Conservation (phyloP, 2,113 vertebrate species). For the Erinaceus europaeus region DNA sequence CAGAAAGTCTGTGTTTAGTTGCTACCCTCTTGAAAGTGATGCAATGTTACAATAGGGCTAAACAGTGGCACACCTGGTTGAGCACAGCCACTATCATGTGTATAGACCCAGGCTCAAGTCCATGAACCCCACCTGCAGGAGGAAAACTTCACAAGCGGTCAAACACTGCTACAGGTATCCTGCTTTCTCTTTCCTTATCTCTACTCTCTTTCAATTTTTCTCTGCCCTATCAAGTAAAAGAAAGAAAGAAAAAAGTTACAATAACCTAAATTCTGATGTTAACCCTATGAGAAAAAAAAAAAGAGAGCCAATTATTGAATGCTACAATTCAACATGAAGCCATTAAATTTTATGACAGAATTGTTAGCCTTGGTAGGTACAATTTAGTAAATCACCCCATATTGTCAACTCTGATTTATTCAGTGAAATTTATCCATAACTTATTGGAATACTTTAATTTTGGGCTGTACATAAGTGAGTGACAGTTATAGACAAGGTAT, state of each 20-base stretch:
- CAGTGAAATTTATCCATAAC: not conserved
- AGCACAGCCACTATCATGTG: no score
- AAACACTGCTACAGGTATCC: no score
- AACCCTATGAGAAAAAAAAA: not conserved
- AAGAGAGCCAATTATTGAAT: not conserved
- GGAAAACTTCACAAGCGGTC: no score
- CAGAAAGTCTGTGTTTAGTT: not conserved
- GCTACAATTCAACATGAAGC: not conserved
- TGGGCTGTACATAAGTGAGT: not conserved
- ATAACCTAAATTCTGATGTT: not conserved
- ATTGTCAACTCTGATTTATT: not conserved
- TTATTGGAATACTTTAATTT: not conserved
- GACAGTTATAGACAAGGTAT: not conserved
- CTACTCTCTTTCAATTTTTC: no score
- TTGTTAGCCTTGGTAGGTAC: not conserved
- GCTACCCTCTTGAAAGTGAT: not conserved
- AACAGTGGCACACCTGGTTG: no score
- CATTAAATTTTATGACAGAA: slow-evolving; percentile 3
- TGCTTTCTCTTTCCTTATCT: no score
- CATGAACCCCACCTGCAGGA: no score
- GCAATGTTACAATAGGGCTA: no score
- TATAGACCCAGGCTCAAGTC: no score
- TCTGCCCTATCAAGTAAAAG: no score
- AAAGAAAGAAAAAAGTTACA: no score
- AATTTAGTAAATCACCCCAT: not conserved